Conservation (phyloP, 1,140 invertebrate species). For the Drosophila watanabei region DNA sequence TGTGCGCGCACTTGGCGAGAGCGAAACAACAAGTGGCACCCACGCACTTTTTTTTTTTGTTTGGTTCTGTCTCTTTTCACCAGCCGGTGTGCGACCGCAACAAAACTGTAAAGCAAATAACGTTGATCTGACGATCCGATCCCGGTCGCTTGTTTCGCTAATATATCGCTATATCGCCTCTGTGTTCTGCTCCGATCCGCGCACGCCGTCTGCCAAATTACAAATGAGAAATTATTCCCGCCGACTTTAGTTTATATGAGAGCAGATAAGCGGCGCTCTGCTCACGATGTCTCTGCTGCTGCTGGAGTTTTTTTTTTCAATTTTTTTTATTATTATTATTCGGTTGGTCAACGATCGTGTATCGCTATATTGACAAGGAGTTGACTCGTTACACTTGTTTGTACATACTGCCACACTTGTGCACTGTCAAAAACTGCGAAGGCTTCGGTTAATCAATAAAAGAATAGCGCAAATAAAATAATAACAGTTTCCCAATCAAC, state of each 20-base stretch:
- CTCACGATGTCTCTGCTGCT: constrained; percentile 25
- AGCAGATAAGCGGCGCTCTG: constrained; percentile 76
- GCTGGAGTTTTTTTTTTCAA: constrained; percentile 37
- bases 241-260: constrained; percentile 84
- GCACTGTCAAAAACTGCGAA: constrained; percentile 14
- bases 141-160: constrained; percentile 34
- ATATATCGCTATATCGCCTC: constrained; percentile 26
- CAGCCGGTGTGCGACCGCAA: constrained; percentile 3
- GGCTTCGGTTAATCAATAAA: not conserved
- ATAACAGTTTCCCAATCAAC: constrained; percentile 7
- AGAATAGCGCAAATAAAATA: constrained; percentile 7
- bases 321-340: constrained; percentile 48
- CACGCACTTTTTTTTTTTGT: constrained; percentile 12
- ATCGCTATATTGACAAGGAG: constrained; percentile 50
- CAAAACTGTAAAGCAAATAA: constrained; percentile 28
- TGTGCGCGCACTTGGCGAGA: constrained; percentile 7
- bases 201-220: constrained; percentile 81
- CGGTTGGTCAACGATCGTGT: constrained; percentile 42
- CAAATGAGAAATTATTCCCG: constrained; percentile 84
- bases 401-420: constrained; percentile 17
- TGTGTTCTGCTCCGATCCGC: constrained; percentile 55
- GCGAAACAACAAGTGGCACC: constrained; percentile 8
- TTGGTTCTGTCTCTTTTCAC: not conserved
- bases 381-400: constrained; percentile 42
- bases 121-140: constrained; percentile 39